A percentile compares a stretch with the other conserved stretches of the same genome.
phyloP scores from a whole-genome alignment of 1,140 invertebrate genomes.

The Zaprionus davidi region DNA sequence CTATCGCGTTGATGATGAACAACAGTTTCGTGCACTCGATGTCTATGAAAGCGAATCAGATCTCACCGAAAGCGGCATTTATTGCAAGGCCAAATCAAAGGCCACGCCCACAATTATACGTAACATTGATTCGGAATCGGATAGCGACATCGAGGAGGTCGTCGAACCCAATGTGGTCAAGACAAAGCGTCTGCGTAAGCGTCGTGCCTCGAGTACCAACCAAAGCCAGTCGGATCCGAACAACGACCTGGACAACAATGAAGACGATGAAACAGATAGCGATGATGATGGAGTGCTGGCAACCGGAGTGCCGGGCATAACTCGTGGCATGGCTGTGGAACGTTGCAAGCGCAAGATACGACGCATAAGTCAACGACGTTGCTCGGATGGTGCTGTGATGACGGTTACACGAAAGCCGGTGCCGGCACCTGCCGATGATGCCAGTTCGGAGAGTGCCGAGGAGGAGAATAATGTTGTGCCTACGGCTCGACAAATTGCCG shows the following conservation, averaged over 20 bases:
- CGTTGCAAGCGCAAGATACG: constrained; percentile 66
- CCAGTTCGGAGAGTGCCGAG: constrained; percentile 49
- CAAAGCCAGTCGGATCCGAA: constrained; percentile 67
- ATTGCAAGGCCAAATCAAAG: constrained; percentile 65
- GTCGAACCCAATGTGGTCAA: constrained; percentile 54
- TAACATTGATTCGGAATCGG: constrained; percentile 52
- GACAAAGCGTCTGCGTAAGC: constrained; percentile 73
- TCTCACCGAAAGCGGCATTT: constrained; percentile 74
- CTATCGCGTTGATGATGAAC: constrained; percentile 72
- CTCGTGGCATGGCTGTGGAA: constrained; percentile 73
- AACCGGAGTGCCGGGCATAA: constrained; percentile 70
- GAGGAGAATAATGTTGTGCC: constrained; percentile 63
- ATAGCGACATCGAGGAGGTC: constrained; percentile 54
- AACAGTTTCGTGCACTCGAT: constrained; percentile 74
- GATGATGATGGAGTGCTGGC: constrained; percentile 53
- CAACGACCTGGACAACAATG: constrained; percentile 46
- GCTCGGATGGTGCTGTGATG: constrained; percentile 26
- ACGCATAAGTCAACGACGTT: constrained; percentile 35
- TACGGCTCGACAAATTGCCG: constrained; percentile 73
- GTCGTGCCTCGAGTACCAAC: constrained; percentile 68
- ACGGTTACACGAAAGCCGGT: constrained; percentile 1
- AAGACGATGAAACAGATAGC: constrained; percentile 45
- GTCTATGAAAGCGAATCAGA: constrained; percentile 83
- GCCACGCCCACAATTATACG: constrained; percentile 63
- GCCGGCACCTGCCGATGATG: constrained; percentile 1